A percentile compares a stretch with the other conserved stretches of the same genome.
These are phyloP conservation scores for Centropristis striata DNA, from an alignment of 2,113 vertebrate genomes.

Conservation along the genomic window DNA sequence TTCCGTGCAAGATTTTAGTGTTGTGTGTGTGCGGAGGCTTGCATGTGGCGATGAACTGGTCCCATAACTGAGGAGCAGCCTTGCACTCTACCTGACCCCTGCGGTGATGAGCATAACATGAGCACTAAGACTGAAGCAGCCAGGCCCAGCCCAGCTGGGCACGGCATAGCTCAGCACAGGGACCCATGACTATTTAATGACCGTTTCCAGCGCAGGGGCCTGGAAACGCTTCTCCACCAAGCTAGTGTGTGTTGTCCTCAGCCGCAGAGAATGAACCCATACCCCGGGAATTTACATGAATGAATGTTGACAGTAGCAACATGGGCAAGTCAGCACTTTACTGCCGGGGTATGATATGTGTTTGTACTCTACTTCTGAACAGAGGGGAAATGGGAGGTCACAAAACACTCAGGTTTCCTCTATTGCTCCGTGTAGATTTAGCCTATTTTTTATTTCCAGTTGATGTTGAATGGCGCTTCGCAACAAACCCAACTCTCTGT, in stretches of 20 bases:
- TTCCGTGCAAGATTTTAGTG: neutral
- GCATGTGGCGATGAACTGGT: slow-evolving; percentile 31
- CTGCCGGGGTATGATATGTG: slow-evolving; percentile 31
- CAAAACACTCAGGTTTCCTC: neutral
- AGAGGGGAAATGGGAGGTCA: slow-evolving; percentile 26
- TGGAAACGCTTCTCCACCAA: slow-evolving; percentile 32
- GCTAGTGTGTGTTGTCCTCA: slow-evolving; percentile 23
- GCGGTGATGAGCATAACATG: slow-evolving; percentile 53
- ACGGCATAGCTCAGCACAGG: slow-evolving; percentile 47
- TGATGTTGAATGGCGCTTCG: slow-evolving; percentile 33
- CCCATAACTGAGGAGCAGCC: slow-evolving; percentile 53
- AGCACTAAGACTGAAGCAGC: slow-evolving; percentile 51
- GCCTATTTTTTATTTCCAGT: slow-evolving; percentile 39
- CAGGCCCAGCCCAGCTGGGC: slow-evolving; percentile 34
- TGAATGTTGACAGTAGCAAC: slow-evolving; percentile 44
- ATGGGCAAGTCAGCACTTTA: slow-evolving; percentile 41
- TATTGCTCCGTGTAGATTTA: neutral
- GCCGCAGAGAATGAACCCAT: slow-evolving; percentile 25
- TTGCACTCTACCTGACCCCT: slow-evolving; percentile 75
- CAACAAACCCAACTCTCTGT: slow-evolving; percentile 48
- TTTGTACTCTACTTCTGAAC: slow-evolving; percentile 11
- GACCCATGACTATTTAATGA: slow-evolving; percentile 82
- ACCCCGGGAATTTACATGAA: slow-evolving; percentile 35
- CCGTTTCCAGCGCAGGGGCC: slow-evolving; percentile 44
- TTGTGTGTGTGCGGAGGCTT: slow-evolving; percentile 3